Base-by-base conservation (phyloP, 2,797 vertebrate genomes). In the Fratercula arctica region DNA sequence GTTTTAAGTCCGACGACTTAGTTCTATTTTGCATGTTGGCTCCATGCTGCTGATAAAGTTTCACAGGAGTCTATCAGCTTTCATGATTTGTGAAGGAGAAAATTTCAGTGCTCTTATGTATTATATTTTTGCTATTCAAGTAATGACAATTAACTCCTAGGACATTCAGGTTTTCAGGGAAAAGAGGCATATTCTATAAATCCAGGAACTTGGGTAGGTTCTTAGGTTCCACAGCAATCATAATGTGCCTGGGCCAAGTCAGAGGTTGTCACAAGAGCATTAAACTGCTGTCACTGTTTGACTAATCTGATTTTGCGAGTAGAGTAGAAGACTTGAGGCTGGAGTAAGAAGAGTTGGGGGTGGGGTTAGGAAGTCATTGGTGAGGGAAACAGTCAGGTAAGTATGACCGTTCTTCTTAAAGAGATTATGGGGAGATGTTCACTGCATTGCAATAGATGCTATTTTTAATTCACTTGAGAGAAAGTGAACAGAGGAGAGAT, bases 351-450 rank as follows among this genome's bases (percentile, higher is more conserved):
- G 26, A 89, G 33, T 53, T 89, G n/a, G 11, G 63, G 50, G 10
- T 85, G n/a, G 67, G 41, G 6, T 77, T 96, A 92, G 87, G 66
- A 93, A 50, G 33, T 51, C 3, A 11, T 9, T 70, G 67, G 24
- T 89, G 60, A 93, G 95, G 90, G 88, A 77, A 80, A 41, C 35
- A 16, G 68, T 64, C 86, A 85, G 96, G 96, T 97, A 97, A 96
- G 96, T 97, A 95, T 86, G 60, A 39, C 57, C 1, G 1, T 87
- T 92, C 35, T 75, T 96, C 75, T 83, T 63, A 68, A 63, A 70
- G 84, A 85, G 53, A 43, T 78, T 60, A n/a, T 48, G 88, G 89
- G 88, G 84, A 93, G 75, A 61, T 0, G 1, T 72, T 95, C 68
- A 90, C 78, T 93, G 68, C 84, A 33, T 85, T 96, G 84, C 64